Evolutionary conservation across 1,140 invertebrate species (phyloP).

Genomic region (Cydia splendana): DNA sequence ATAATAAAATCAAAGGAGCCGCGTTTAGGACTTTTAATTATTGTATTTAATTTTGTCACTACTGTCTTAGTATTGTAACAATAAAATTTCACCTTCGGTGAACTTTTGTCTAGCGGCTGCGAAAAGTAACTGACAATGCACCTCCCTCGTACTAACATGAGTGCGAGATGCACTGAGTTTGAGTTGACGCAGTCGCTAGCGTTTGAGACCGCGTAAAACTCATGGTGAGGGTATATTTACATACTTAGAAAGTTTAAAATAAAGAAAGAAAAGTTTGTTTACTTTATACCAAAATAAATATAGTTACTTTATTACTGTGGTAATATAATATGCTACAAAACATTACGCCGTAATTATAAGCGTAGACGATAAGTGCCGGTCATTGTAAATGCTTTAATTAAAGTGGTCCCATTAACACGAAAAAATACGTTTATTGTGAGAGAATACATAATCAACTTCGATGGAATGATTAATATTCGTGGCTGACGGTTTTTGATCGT

Average conservation of each 20-base stretch:
- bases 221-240: too few species aligned
- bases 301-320: neutral
- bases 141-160: too few species aligned
- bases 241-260: too few species aligned
- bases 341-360: neutral
- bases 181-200: too few species aligned
- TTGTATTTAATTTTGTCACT: neutral
- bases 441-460: slow-evolving; percentile 27
- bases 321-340: too few species aligned
- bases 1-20: slow-evolving; percentile 39
- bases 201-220: too few species aligned
- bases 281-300: neutral
- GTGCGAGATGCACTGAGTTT: too few species aligned
- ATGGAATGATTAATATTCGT: slow-evolving; percentile 26
- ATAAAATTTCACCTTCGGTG: too few species aligned
- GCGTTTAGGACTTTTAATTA: neutral
- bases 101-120: too few species aligned
- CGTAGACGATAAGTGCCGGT: slow-evolving; percentile 11
- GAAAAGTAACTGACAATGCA: too few species aligned
- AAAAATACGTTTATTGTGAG: slow-evolving; percentile 27
- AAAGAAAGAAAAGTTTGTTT: neutral
- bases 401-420: slow-evolving; percentile 15
- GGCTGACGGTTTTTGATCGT: neutral
- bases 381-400: slow-evolving; percentile 23
- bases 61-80: neutral